Evolutionary conservation across 2,888 invertebrate species (phyloP), one percentile per base, ranked within the genome.

Genomic region (Lissonota sp.): DNA sequence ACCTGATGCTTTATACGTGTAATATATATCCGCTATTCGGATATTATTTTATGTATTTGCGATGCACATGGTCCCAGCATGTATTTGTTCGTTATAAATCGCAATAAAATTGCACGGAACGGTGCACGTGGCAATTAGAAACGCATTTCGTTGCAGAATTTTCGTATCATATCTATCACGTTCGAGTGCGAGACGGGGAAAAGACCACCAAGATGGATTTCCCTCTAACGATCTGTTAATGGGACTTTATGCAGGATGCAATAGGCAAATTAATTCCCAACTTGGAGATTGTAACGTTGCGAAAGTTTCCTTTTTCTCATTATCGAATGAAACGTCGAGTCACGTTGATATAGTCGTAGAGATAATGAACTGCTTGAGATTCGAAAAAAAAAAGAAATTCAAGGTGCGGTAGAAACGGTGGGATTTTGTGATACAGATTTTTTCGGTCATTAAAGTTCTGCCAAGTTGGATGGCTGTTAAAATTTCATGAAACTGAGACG

Each of bases 191-290:
- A 51, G n/a, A 46, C 40, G 53, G 40, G 10, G 12, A 60, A 51
- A 49, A 55, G 80, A 70, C 78, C 73, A 74, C 60, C 73, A 8
- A 49, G 73, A 58, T 73, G 46, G 12, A 69, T 60, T 55, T n/a
- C 42, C 6, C 81, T 49, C 58, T 78, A 73, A 81, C 81, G 77
- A 81, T 70, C 46, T 73, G 60, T 69, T 81, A 66, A 74, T 70
- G 26, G 58, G 49, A n/a, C 16, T 12, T 26, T 40, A n/a, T n/a
- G 8, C 10, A 12, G 63, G 26, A 44, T 1, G n/a, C 49, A 55
- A 55, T 55, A 14, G 16, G 26, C 53, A 55, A 55, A 55, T 16
- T n/a, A 55, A 55, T 16, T 14, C n/a, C 3, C 53, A 14, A 26
- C 26, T 26, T 26, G 53, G 7, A 6, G 53, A 55, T 55, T 12